These are phyloP conservation scores for Cylas formicarius DNA, from an alignment of 1,140 invertebrate species.

Conservation along the genomic window DNA sequence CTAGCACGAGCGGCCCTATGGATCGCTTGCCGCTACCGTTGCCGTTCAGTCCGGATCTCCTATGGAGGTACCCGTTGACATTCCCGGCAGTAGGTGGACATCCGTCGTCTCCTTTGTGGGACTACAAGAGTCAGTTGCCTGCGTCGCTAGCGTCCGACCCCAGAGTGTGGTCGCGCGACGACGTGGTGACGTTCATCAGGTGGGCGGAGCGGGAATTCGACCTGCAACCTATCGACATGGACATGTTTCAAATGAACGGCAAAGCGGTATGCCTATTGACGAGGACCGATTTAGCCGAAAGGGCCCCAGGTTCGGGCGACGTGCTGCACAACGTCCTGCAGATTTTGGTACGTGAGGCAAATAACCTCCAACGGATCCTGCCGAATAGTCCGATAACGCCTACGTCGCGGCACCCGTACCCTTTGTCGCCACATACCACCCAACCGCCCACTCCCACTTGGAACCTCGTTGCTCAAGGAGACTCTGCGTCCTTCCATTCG, in stretches of 20 bases:
- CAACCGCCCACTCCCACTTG: conserved; percentile 73
- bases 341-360: conserved; percentile 75
- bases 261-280: conserved; percentile 68
- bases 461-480: conserved; percentile 53
- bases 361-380: conserved; percentile 59
- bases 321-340: conserved; percentile 89
- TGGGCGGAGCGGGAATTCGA: conserved; percentile 93
- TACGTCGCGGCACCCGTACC: conserved; percentile 68
- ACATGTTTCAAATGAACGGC: conserved; percentile 97
- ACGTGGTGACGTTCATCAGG: conserved; percentile 74
- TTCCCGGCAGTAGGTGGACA: conserved; percentile 53
- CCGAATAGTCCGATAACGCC: conserved; percentile 80
- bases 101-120: conserved; percentile 63
- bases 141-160: conserved; percentile 76
- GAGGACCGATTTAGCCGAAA: conserved; percentile 80
- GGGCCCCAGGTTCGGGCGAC: conserved; percentile 86
- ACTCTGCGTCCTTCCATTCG: conserved; percentile 55
- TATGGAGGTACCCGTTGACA: conserved; percentile 75
- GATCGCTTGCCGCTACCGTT: conserved; percentile 56
- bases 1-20: conserved; percentile 45
- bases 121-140: conserved; percentile 80
- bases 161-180: conserved; percentile 81
- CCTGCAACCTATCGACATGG: conserved; percentile 82
- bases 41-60: conserved; percentile 67
- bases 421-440: conserved; percentile 60